Evolutionary conservation across 2,113 vertebrate genomes (phyloP).

Genomic region (Syngnathus typhle): DNA sequence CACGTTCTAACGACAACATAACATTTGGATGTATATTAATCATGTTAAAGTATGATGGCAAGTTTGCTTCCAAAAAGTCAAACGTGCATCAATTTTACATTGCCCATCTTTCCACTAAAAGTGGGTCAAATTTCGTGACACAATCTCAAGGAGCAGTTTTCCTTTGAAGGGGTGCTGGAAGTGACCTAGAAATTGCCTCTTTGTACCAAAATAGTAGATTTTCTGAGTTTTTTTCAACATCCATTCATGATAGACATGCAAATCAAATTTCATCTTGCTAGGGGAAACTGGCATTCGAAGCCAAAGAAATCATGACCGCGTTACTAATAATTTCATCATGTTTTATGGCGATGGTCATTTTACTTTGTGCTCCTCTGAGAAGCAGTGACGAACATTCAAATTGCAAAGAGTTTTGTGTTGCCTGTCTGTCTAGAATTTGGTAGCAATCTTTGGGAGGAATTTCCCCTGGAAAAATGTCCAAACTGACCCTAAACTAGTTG

Average conservation of each 20-base stretch:
- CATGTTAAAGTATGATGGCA: too few species aligned
- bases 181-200: not conserved
- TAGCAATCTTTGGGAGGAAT: not conserved
- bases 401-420: not conserved
- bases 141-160: not conserved
- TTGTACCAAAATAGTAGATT: not conserved
- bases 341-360: not conserved
- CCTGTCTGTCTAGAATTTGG: not conserved
- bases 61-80: not conserved
- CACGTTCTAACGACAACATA: slow-evolving; percentile 76
- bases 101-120: not conserved
- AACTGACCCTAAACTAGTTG: too few species aligned
- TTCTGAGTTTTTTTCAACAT: not conserved
- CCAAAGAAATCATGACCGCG: not conserved
- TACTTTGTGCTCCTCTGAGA: not conserved
- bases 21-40: not conserved
- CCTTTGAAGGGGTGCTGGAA: not conserved
- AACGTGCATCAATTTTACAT: not conserved
- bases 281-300: not conserved
- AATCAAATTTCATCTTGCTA: not conserved
- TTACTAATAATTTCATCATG: not conserved
- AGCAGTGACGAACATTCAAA: not conserved
- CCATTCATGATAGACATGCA: not conserved
- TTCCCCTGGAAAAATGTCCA: too few species aligned
- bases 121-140: not conserved